These are phyloP conservation scores for Enteromius paludinosus DNA, from an alignment of 2,797 vertebrate species.

Conservation along the genomic window DNA sequence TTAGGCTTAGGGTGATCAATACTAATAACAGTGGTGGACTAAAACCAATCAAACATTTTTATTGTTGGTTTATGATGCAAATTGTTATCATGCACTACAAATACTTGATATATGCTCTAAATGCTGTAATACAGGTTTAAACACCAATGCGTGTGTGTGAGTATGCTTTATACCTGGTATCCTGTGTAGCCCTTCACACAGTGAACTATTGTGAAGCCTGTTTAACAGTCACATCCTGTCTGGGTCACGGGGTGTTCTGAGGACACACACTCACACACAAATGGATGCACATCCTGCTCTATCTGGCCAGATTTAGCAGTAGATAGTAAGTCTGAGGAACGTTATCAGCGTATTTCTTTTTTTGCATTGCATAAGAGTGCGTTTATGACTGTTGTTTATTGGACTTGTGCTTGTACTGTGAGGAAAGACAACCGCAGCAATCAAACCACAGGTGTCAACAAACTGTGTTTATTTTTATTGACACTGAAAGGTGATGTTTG, in stretches of 20 bases:
- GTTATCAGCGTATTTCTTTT: neutral
- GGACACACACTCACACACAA: constrained; percentile 44
- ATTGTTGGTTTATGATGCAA: neutral
- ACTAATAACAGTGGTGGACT: neutral
- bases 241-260: constrained; percentile 52
- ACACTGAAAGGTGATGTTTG: constrained; percentile 26
- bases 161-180: constrained; percentile 39
- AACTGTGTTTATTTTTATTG: constrained; percentile 24
- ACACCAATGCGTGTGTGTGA: constrained; percentile 19
- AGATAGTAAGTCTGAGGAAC: neutral
- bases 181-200: constrained; percentile 45
- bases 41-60: neutral
- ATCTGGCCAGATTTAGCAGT: neutral
- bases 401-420: neutral
- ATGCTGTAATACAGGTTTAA: neutral
- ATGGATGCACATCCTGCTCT: constrained; percentile 27
- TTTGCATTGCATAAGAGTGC: constrained; percentile 1
- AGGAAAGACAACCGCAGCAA: neutral
- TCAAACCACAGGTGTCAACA: constrained; percentile 10
- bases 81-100: neutral
- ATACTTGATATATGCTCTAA: neutral
- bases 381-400: constrained; percentile 2
- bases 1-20: neutral
- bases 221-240: constrained; percentile 59
- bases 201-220: constrained; percentile 56